Evolutionary conservation across 2,113 vertebrate genomes (phyloP), one percentile per base, ranked within the genome.

Genomic region (Nanger granti): DNA sequence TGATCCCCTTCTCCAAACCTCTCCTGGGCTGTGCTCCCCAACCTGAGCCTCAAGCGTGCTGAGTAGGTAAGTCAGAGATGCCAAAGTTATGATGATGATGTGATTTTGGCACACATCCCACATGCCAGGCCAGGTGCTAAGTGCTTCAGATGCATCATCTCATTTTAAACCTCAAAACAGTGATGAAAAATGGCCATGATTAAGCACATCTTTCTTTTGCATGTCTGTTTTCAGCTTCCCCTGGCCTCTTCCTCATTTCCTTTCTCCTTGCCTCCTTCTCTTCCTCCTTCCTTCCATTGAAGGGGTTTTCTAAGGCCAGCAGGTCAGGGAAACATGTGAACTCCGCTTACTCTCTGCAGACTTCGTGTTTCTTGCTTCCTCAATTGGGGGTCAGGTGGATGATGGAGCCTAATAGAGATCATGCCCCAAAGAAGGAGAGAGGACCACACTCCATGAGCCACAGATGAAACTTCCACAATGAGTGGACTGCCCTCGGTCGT

Each of bases 51-150:
- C 64, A 6, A 31, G 31, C 41, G 26, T n/a, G 47, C 18, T 13
- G 83, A 11, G 29, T 52, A n/a, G 57, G 31, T 60, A 87, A 84
- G 69, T 52, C 52, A 64, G 17, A 31, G 14, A 41, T 37, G 37
- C 44, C 15, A 24, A 22, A 49, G n/a, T n/a, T 17, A 1, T 2
- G n/a, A 31, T 5, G 3, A 11, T 28, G 2, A 4, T 1, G 22
- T 13, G 7, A 8, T 34, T 57, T 85, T 85, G 26, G 37, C 66
- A 10, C 7, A 8, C 4, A 26, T 47, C 2, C 28, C 5, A 3
- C 1, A 2, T 3, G 15, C 69, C 41, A 24, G 8, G 26, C 87
- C 37, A 9, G 0, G 13, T 8, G 31, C 60, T 37, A 1, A 26
- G 26, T 24, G 34, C 69, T 60, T 62, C 20, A 20, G 8, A 6